phyloP scores from a whole-genome alignment of 2,888 invertebrate species.

The Thereva unica region DNA sequence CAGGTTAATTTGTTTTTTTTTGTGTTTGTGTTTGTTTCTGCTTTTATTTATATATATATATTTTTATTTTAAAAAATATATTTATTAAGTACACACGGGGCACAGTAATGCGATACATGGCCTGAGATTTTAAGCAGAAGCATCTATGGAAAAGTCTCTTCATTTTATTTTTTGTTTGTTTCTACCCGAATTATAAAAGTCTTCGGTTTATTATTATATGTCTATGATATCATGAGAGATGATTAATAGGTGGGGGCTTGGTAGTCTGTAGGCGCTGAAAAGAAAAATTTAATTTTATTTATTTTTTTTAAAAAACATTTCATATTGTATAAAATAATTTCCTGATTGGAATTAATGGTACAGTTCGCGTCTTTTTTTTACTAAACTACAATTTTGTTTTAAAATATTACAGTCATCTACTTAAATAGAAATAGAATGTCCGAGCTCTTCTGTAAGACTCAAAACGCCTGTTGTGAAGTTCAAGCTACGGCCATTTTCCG shows the following conservation, averaged over 20 bases:
- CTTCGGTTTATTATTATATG: too few relatives aligned
- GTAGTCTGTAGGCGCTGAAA: conserved; percentile 70
- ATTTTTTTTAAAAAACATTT: conserved; percentile 19
- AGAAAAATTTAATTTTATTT: conserved; percentile 39
- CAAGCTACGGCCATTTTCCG: too few relatives aligned
- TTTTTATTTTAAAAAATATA: conserved; percentile 10
- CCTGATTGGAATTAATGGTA: too few relatives aligned
- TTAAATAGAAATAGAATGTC: too few relatives aligned
- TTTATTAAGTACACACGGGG: conserved; percentile 12
- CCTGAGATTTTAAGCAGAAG: conserved; percentile 7
- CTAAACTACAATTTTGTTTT: too few relatives aligned
- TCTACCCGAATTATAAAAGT: not conserved
- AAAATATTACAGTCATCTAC: too few relatives aligned
- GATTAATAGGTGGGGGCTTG: conserved; percentile 73
- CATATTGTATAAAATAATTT: not conserved
- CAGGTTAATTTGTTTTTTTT: not conserved
- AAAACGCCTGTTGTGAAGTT: too few relatives aligned
- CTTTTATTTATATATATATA: too few relatives aligned
- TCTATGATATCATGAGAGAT: too few relatives aligned
- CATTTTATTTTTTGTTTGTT: conserved; percentile 29
- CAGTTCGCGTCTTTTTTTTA: too few relatives aligned
- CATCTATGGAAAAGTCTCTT: conserved; percentile 19
- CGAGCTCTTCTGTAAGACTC: too few relatives aligned
- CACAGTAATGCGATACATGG: not conserved
- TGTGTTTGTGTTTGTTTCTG: too few relatives aligned